Percentiles rank a stretch among this genome's conserved stretches.
Evolutionary conservation across 1,140 invertebrate species (phyloP).

Genomic region (Ephestia elutella): DNA sequence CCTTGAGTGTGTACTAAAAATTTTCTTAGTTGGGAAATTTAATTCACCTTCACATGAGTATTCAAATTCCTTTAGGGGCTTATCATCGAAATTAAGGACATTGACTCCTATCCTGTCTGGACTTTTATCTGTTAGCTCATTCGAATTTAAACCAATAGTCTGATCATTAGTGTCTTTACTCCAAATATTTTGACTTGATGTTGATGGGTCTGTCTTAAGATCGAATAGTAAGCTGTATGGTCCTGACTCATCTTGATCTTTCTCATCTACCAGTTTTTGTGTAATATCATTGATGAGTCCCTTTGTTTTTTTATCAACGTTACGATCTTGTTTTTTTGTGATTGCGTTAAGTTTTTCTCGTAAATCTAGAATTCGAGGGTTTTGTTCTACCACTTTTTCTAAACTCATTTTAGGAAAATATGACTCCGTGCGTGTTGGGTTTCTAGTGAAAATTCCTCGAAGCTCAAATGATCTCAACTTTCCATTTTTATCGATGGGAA

Average conservation of each 20-base stretch:
- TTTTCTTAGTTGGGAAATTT: constrained; percentile 44
- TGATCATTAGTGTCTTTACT: constrained; percentile 23
- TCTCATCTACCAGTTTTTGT: constrained; percentile 60
- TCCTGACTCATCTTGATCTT: constrained; percentile 67
- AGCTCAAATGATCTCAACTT: constrained; percentile 56
- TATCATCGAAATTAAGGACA: constrained; percentile 64
- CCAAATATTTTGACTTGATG: constrained; percentile 42
- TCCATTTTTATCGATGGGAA: constrained; percentile 64
- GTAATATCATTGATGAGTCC: constrained; percentile 60
- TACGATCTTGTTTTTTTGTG: constrained; percentile 57
- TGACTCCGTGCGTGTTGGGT: constrained; percentile 33
- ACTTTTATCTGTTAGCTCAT: constrained; percentile 29
- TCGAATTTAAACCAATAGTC: background rate
- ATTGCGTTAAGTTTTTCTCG: constrained; percentile 67
- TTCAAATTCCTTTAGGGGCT: constrained; percentile 67
- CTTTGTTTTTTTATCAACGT: constrained; percentile 62
- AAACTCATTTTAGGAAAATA: constrained; percentile 66
- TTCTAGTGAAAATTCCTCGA: constrained; percentile 46
- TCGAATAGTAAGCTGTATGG: constrained; percentile 76
- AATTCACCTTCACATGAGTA: constrained; percentile 66
- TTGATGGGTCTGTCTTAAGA: constrained; percentile 54
- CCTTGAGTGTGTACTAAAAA: constrained; percentile 57
- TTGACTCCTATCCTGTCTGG: constrained; percentile 50
- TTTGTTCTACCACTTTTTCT: constrained; percentile 58
- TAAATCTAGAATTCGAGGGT: constrained; percentile 62